Percentiles rank a stretch among this genome's conserved stretches.
These are phyloP conservation scores for Octonoba sinensis DNA, from an alignment of 2,888 invertebrate genomes.

Conservation along the genomic window DNA sequence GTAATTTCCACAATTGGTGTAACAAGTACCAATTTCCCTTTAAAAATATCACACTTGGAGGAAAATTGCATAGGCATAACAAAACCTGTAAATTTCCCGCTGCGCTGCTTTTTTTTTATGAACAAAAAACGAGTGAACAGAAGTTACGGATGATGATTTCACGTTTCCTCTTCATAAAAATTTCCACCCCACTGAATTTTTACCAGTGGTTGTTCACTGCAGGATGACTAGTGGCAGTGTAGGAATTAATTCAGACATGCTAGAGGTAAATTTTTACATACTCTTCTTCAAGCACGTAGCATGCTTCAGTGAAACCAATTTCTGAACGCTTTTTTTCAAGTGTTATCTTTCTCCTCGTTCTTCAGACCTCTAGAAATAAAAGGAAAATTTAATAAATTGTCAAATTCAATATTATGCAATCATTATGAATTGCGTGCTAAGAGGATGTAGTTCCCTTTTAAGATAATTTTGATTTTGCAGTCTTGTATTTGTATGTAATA, in stretches of 20 bases:
- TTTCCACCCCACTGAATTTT: slow-evolving; percentile 46
- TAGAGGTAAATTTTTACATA: slow-evolving; percentile 36
- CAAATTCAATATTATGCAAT: not conserved
- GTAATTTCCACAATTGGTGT: not conserved
- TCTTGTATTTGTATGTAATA: too few relatives aligned
- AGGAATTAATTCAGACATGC: slow-evolving; percentile 38
- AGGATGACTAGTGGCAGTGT: slow-evolving; percentile 58
- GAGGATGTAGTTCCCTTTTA: too few relatives aligned
- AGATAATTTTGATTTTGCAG: too few relatives aligned
- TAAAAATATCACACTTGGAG: too few relatives aligned
- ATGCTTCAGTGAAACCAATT: slow-evolving; percentile 17
- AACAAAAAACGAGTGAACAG: slow-evolving; percentile 13
- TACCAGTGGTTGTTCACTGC: slow-evolving; percentile 43
- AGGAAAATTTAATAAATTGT: not conserved
- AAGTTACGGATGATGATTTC: slow-evolving; percentile 59
- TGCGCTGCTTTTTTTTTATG: not conserved
- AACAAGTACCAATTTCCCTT: too few relatives aligned
- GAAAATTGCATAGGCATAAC: too few relatives aligned
- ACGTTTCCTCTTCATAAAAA: slow-evolving; percentile 41
- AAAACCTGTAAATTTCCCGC: too few relatives aligned
- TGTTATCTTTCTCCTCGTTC: slow-evolving; percentile 55
- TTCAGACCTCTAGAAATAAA: slow-evolving; percentile 34
- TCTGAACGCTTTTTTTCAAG: slow-evolving; percentile 22
- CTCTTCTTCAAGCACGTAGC: slow-evolving; percentile 10
- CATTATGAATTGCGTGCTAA: too few relatives aligned